Percentiles rank a stretch among this genome's conserved stretches.
Conservation (phyloP, 2,888 invertebrate species). For the Himalopsyche anomala region DNA sequence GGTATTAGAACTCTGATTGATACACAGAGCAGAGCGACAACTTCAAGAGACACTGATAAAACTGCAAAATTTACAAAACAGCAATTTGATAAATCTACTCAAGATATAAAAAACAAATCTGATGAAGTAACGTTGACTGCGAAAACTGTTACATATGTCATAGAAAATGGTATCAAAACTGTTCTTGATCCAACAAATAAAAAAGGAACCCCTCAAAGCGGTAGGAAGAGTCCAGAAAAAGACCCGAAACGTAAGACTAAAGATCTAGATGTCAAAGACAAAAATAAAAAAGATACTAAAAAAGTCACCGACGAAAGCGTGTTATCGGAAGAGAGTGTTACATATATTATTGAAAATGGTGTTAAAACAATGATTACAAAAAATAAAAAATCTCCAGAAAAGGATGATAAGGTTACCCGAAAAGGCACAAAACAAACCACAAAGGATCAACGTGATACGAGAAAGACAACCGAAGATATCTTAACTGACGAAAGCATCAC, state of each 20-base stretch:
- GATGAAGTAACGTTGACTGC: slow-evolving; percentile 14
- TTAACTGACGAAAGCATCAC: slow-evolving; percentile 8
- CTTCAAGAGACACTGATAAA: slow-evolving; percentile 35
- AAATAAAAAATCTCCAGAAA: neutral
- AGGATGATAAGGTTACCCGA: slow-evolving; percentile 36
- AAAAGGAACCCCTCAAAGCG: slow-evolving; percentile 49
- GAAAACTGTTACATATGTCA: slow-evolving; percentile 56
- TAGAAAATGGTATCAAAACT: slow-evolving; percentile 62
- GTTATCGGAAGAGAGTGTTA: slow-evolving; percentile 47
- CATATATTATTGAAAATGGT: slow-evolving; percentile 59
- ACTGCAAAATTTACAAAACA: slow-evolving; percentile 14
- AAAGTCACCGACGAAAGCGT: slow-evolving; percentile 11
- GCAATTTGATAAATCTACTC: slow-evolving; percentile 11
- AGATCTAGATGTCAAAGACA: slow-evolving; percentile 54
- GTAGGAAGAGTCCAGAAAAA: slow-evolving; percentile 1
- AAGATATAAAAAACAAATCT: neutral
- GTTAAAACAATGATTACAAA: slow-evolving; percentile 49
- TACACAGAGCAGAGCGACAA: neutral
- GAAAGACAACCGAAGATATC: neutral
- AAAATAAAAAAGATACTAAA: slow-evolving; percentile 61
- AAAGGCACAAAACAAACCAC: neutral
- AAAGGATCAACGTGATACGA: slow-evolving; percentile 2
- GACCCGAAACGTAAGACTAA: neutral
- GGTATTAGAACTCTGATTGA: slow-evolving; percentile 62
- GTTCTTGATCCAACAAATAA: slow-evolving; percentile 65